Conservation (phyloP, 2,797 vertebrate genomes). For the Chloroceryle inda region DNA sequence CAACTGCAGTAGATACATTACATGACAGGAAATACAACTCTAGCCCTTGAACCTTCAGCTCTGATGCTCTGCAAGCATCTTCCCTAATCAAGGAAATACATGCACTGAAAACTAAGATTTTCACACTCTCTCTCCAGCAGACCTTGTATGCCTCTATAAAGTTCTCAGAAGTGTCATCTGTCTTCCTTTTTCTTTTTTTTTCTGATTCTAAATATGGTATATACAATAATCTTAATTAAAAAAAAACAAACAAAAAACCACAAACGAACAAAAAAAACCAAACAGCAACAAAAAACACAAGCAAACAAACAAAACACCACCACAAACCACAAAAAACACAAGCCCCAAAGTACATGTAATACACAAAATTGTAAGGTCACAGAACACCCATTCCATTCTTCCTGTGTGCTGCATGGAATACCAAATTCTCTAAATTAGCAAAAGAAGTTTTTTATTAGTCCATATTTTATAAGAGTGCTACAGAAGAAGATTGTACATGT, state of each 20-base stretch:
- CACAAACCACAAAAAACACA: too few species aligned
- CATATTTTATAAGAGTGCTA: neutral
- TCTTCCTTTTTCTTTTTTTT: neutral
- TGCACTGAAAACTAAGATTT: neutral
- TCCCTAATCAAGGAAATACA: neutral
- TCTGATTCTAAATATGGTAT: neutral
- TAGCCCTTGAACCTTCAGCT: neutral
- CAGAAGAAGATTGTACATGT: neutral
- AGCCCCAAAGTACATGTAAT: neutral
- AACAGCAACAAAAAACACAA: too few species aligned
- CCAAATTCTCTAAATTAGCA: neutral
- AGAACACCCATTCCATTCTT: neutral
- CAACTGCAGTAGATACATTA: neutral
- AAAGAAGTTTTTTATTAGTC: neutral
- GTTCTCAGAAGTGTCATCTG: neutral
- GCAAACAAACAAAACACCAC: too few species aligned
- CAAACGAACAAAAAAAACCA: too few species aligned
- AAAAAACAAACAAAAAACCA: neutral
- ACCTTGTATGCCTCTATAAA: neutral
- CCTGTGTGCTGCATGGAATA: neutral
- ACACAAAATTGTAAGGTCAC: neutral
- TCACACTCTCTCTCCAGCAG: neutral
- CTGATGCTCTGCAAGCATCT: neutral
- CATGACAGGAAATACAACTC: neutral
- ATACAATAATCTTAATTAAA: neutral